Base-by-base conservation (phyloP, 2,888 invertebrate genomes). In the Hypolimnas misippus region DNA sequence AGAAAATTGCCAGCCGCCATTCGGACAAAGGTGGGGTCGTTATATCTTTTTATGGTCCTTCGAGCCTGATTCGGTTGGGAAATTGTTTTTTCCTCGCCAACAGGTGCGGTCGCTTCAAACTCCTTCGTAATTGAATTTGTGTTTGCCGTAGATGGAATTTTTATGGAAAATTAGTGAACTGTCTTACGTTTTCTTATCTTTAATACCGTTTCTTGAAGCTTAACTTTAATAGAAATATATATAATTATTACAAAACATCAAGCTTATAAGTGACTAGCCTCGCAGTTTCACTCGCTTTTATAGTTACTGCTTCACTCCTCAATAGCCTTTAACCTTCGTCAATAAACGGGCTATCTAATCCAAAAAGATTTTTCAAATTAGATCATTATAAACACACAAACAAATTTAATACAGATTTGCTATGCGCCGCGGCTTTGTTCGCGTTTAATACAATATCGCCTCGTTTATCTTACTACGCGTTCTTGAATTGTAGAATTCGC, bases 21-120 rank as follows among this genome's bases (percentile, higher is more conserved):
- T 70, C 70, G 76, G 75, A 76, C 78, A 77, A 77, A 73, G 73
- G 76, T 72, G 68, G 70, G 73, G 42, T 71, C 68, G 75, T 77
- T 78, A 77, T 74, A 78, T 78, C 76, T 77, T 73, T 77, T 78
- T 74, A 78, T 75, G 76, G 75, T 75, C 77, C 76, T 77, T 73
- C 72, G 77, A 76, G 78, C 73, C 74, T 73, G 77, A 79, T 82
- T 74, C 73, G 64, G 73, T 68, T 70, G 62, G 68, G 65, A 77
- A 81, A 81, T 79, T 81, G 73, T 77, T 78, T 79, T 76, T 78
- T 79, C 4, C 4, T 76, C 63, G 67, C 75, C 76, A 73, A 75
- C 81, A 78, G 79, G 77, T 76, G 73, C 70, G 59, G 35, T 55
- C 62, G 63, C 62, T 64, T 53, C 44, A 57, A 54, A 64, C 56